phyloP scores from a whole-genome alignment of 2,113 vertebrate genomes.

The Jaculus jaculus region DNA sequence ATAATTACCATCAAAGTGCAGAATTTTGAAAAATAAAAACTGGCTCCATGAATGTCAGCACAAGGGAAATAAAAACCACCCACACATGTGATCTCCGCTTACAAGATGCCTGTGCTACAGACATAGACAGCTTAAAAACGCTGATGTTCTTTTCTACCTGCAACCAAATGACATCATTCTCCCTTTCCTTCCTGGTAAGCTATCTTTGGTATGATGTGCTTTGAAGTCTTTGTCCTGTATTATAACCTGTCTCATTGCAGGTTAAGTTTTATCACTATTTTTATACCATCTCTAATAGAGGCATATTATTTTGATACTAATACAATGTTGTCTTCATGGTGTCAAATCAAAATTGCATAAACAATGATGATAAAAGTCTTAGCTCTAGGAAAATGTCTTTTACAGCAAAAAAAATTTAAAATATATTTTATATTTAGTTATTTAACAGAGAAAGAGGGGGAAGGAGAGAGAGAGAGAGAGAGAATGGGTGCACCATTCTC shows the following conservation, averaged over 20 bases:
- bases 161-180: neutral
- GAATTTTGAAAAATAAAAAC: neutral
- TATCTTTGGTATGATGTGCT: fast-evolving
- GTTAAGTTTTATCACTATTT: neutral
- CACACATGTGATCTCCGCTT: neutral
- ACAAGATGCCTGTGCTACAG: neutral
- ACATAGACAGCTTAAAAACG: neutral
- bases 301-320: neutral
- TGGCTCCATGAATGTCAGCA: neutral
- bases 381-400: neutral
- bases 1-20: neutral
- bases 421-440: too few relatives aligned
- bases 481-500: too few relatives aligned
- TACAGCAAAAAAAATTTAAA: too few relatives aligned
- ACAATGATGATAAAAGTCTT: neutral
- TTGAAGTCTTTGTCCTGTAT: neutral
- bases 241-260: too few relatives aligned
- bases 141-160: neutral
- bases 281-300: neutral
- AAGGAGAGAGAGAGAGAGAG: too few relatives aligned
- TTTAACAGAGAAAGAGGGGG: too few relatives aligned
- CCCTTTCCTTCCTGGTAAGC: neutral
- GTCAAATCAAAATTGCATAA: neutral
- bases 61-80: neutral
- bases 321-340: fast-evolving